Evolutionary conservation across 92 coral and sea anemone genomes (phyloP).

Genomic region (Parazoanthus darwini): DNA sequence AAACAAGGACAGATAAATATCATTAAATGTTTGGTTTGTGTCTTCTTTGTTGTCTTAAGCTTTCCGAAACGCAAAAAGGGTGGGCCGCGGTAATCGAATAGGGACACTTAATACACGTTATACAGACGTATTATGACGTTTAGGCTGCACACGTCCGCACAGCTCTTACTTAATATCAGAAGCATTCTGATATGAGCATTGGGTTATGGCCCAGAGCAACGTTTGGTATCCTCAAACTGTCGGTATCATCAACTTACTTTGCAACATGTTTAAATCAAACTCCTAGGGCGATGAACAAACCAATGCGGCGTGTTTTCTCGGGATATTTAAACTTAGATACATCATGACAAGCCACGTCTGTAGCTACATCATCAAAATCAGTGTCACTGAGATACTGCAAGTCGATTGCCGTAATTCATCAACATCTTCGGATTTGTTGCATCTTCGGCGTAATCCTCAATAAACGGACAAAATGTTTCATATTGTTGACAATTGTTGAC

Average conservation of each 20-base stretch:
- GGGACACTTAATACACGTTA: too few relatives aligned
- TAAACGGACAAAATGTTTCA: neutral
- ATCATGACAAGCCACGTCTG: neutral
- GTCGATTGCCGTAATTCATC: neutral
- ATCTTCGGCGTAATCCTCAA: neutral
- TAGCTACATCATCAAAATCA: neutral
- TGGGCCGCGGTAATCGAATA: too few relatives aligned
- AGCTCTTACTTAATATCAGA: slow-evolving; percentile 6
- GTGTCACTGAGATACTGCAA: neutral
- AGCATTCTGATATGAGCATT: neutral
- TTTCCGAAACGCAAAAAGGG: too few relatives aligned
- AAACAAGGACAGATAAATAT: too few relatives aligned
- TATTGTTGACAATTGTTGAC: neutral
- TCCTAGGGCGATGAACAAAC: slow-evolving; percentile 15
- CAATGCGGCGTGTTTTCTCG: neutral
- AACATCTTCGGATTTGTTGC: neutral
- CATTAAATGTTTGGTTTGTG: too few relatives aligned
- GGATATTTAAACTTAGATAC: neutral
- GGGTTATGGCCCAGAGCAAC: slow-evolving; percentile 10
- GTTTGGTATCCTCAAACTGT: neutral
- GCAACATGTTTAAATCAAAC: neutral
- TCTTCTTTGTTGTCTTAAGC: too few relatives aligned
- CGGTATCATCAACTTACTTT: neutral
- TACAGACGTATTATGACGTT: neutral
- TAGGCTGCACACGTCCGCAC: neutral